Conservation (phyloP, 2,113 vertebrate genomes). For the Coregonus clupeaformis region DNA sequence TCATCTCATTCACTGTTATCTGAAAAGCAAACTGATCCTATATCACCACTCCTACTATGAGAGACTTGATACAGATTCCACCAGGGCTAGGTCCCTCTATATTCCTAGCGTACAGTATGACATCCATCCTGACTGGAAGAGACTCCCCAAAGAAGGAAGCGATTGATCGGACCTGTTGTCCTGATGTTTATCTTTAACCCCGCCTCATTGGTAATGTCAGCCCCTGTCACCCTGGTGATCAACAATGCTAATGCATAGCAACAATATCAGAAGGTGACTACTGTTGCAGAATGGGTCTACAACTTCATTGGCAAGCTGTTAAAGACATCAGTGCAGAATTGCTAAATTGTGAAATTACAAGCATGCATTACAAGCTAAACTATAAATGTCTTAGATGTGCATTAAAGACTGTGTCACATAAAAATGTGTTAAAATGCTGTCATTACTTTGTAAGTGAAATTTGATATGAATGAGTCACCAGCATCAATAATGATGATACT, state of each 20-base stretch:
- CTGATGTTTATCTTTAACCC: background rate
- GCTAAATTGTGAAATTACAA: no score
- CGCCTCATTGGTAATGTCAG: background rate
- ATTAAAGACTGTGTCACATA: background rate
- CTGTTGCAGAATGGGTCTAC: conserved; percentile 1
- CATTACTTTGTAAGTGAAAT: conserved; percentile 23
- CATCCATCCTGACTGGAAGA: background rate
- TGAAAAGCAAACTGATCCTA: no score
- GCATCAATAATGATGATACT: conserved; percentile 14
- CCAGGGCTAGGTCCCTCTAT: background rate
- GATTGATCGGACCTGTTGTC: background rate
- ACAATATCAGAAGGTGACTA: background rate
- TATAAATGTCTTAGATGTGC: background rate
- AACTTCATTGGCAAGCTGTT: background rate
- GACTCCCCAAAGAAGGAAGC: background rate
- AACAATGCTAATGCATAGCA: background rate
- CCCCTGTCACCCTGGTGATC: background rate
- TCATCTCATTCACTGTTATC: no score
- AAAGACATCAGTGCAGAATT: background rate
- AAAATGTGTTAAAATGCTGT: background rate
- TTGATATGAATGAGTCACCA: conserved; percentile 34
- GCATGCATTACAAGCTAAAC: background rate
- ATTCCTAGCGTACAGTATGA: conserved; percentile 27
- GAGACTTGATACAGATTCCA: no score
- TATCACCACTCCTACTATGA: no score